Evolutionary conservation across 2,888 invertebrate genomes (phyloP), one percentile per base, ranked within the genome.

Genomic region (Nemotelus pantherinus): DNA sequence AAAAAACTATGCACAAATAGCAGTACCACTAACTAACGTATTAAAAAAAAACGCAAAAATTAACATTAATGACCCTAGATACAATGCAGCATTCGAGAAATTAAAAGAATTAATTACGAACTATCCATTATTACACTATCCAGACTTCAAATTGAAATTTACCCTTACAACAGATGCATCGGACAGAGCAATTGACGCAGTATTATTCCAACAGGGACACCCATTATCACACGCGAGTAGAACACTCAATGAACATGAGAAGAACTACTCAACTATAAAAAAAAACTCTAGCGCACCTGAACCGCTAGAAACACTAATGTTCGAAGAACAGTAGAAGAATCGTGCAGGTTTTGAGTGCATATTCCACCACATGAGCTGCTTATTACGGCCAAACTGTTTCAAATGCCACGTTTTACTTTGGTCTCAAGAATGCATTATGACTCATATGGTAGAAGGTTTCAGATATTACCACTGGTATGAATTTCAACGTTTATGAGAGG

Each of bases 121-220:
- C 7, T 45, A 9, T 43, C 53, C 71, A 57, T 78, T 80, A 68
- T 58, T 80, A 7, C 57, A 57, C 57, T 79, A 84, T 63, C 84
- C 84, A 2, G 84, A 85, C 72, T 86, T 85, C 67, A 74, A 77
- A 0, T 77, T 82, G 79, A 72, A 79, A 6, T 84, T 84, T 74
- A 65, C 78, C 25, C n/a, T 84, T 25, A 82, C 83, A 2, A 83
- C 83, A 1, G 84, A 84, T 71, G 83, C 84, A 0, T 78, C 79
- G 5, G 77, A 82, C 41, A 79, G 39, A 5, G 83, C 83, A 0
- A 41, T 83, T 2, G 83, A 82, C 0, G 81, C 78, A 2, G 81
- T 84, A 7, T 63, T 84, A 25, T 80, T 80, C 3, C 84, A 84
- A 80, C 80, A 77, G 45, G 79, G 82, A 79, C 60, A 80, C 41